These are phyloP conservation scores for Vandiemenella viatica DNA, from an alignment of 2,888 invertebrate genomes.

Conservation along the genomic window DNA sequence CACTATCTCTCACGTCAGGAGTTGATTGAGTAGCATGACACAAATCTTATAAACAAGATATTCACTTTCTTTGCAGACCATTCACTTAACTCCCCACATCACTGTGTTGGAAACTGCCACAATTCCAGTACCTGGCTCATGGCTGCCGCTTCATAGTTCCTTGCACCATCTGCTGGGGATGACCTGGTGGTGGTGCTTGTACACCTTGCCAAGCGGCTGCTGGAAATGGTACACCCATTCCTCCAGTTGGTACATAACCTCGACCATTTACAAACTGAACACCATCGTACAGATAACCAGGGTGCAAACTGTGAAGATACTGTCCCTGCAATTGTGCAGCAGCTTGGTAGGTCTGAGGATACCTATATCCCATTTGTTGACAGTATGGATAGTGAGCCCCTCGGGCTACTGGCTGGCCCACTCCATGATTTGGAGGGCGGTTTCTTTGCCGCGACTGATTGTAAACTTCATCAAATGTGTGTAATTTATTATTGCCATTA, in stretches of 20 bases:
- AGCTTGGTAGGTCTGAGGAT: conserved; percentile 54
- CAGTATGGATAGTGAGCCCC: conserved; percentile 72
- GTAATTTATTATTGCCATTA: conserved; percentile 35
- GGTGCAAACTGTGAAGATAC: conserved; percentile 50
- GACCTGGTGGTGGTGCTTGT: conserved; percentile 19
- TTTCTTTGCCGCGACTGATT: conserved; percentile 96
- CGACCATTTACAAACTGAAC: conserved; percentile 33
- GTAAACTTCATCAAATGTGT: conserved; percentile 65
- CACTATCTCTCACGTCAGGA: too few relatives aligned
- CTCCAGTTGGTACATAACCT: conserved; percentile 26
- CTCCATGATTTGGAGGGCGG: conserved; percentile 47
- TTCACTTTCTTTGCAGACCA: too few relatives aligned
- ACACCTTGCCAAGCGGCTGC: conserved; percentile 32
- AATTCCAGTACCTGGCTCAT: conserved; percentile 25
- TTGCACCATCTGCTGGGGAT: conserved; percentile 42
- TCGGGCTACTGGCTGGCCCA: conserved; percentile 43
- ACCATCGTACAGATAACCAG: conserved; percentile 44
- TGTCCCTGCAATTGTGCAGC: conserved; percentile 54
- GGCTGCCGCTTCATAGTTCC: conserved; percentile 23
- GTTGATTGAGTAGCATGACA: too few relatives aligned
- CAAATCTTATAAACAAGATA: too few relatives aligned
- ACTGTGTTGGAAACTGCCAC: conserved; percentile 71
- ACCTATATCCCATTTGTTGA: conserved; percentile 85
- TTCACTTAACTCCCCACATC: too few relatives aligned
- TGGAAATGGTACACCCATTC: conserved; percentile 32